phyloP scores from a whole-genome alignment of 30 jellyfish, hydroid and myxozoan genomes.

The Phacellophora camtschatica region DNA sequence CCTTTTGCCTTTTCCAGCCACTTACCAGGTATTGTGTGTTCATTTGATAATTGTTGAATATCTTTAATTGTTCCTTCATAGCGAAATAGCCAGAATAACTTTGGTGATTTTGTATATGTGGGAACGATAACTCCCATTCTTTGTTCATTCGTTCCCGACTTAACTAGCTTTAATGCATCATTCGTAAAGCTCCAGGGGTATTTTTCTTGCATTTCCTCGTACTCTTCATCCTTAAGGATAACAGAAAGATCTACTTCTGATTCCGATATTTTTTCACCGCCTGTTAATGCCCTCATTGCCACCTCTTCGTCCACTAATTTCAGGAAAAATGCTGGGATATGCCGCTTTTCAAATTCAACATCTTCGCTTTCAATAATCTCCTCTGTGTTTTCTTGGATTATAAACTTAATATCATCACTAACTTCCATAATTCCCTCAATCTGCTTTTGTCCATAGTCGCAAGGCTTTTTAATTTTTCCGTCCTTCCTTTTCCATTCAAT shows the following conservation, averaged over 20 bases:
- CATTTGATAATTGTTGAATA: background rate
- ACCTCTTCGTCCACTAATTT: background rate
- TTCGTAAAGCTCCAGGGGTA: slow-evolving; percentile 1
- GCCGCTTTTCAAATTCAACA: background rate
- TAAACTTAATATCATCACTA: background rate
- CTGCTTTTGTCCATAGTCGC: slow-evolving; percentile 21
- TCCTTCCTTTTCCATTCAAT: slow-evolving; percentile 12
- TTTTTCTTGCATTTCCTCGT: background rate
- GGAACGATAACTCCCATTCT: slow-evolving; percentile 1
- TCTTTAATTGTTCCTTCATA: background rate
- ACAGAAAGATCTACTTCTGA: background rate
- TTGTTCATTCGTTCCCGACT: background rate
- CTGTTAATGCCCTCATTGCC: slow-evolving; percentile 15
- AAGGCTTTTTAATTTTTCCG: slow-evolving; percentile 11
- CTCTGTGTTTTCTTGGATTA: background rate
- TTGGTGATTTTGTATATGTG: slow-evolving; percentile 13
- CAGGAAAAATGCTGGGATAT: slow-evolving; percentile 1
- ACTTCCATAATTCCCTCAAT: background rate
- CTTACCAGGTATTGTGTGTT: slow-evolving; percentile 5
- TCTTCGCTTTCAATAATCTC: background rate
- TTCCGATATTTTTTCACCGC: background rate
- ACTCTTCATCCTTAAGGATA: background rate
- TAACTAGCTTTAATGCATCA: background rate
- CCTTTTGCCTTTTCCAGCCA: slow-evolving; percentile 7
- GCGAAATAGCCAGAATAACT: slow-evolving; percentile 13